Conservation (phyloP, 2,888 invertebrate genomes). For the Pterobdella sp. region DNA sequence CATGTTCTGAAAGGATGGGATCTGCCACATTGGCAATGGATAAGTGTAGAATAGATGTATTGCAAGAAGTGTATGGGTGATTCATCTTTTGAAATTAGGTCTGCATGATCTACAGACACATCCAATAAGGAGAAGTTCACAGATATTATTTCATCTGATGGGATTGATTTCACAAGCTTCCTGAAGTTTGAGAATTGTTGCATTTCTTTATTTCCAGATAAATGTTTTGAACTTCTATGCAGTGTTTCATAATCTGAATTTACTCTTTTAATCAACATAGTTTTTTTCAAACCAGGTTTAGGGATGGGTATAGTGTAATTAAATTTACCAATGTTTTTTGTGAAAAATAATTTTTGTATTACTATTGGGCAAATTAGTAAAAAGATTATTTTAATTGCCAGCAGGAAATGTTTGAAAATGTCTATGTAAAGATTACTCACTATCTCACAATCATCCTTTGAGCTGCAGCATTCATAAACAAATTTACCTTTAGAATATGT, state of each 20-base stretch:
- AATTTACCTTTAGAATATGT: constrained; percentile 21
- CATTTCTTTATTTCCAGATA: background rate
- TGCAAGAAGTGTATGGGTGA: constrained; percentile 36
- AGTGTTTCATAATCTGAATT: constrained; percentile 26
- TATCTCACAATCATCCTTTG: background rate
- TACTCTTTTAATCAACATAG: constrained; percentile 37
- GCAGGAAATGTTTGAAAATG: constrained; percentile 43
- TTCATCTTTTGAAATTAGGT: constrained; percentile 35
- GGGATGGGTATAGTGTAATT: constrained; percentile 43
- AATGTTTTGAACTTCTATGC: constrained; percentile 15
- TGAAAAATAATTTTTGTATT: constrained; percentile 44
- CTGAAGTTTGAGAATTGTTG: constrained; percentile 35
- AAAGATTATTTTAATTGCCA: constrained; percentile 43
- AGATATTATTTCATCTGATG: constrained; percentile 35
- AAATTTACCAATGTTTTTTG: constrained; percentile 43
- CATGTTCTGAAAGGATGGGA: constrained; percentile 37
- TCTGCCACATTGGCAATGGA: constrained; percentile 33
- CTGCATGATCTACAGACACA: constrained; percentile 35
- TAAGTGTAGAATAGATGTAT: constrained; percentile 35
- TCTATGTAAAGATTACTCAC: constrained; percentile 43
- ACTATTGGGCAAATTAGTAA: constrained; percentile 45
- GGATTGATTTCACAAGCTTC: constrained; percentile 35
- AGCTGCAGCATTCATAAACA: constrained; percentile 17
- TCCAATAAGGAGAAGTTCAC: constrained; percentile 36
- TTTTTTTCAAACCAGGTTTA: constrained; percentile 34